A percentile compares a stretch with the other conserved stretches of the same genome.
phyloP scores from a whole-genome alignment of 2,888 invertebrate genomes.

The Geophilus truncorum region DNA sequence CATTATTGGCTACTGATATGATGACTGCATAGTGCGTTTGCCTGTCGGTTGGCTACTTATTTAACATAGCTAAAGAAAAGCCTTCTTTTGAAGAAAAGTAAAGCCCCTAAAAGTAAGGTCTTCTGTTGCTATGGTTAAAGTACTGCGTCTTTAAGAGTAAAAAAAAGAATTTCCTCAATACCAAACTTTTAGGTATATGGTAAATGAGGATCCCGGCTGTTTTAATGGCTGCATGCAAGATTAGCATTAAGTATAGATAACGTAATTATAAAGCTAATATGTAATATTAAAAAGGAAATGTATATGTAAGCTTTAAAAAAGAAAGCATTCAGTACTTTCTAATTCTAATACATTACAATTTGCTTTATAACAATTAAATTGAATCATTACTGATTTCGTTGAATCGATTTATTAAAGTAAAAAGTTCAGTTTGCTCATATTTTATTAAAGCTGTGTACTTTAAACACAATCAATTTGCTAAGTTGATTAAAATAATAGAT shows the following conservation, averaged over 20 bases:
- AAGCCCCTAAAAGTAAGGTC: not conserved
- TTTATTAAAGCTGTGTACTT: too few species aligned
- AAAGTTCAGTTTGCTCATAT: too few species aligned
- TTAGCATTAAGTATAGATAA: not conserved
- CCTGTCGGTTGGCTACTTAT: not conserved
- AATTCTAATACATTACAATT: not conserved
- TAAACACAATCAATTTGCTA: too few species aligned
- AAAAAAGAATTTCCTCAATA: not conserved
- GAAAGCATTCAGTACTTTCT: too few species aligned
- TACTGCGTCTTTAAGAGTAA: not conserved
- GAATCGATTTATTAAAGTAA: too few species aligned
- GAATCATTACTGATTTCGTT: too few species aligned
- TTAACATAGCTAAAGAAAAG: not conserved
- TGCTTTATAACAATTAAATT: not conserved
- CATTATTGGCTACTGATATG: too few species aligned
- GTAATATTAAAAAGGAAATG: too few species aligned
- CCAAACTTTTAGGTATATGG: not conserved
- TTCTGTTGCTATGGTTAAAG: not conserved
- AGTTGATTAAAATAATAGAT: too few species aligned
- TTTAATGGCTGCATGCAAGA: not conserved
- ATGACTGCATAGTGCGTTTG: not conserved
- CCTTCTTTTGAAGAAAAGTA: not conserved
- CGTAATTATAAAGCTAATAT: too few species aligned
- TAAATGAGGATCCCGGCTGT: not conserved
- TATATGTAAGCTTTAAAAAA: too few species aligned